Conservation (phyloP, 1,140 invertebrate genomes). For the Euura lappo region DNA sequence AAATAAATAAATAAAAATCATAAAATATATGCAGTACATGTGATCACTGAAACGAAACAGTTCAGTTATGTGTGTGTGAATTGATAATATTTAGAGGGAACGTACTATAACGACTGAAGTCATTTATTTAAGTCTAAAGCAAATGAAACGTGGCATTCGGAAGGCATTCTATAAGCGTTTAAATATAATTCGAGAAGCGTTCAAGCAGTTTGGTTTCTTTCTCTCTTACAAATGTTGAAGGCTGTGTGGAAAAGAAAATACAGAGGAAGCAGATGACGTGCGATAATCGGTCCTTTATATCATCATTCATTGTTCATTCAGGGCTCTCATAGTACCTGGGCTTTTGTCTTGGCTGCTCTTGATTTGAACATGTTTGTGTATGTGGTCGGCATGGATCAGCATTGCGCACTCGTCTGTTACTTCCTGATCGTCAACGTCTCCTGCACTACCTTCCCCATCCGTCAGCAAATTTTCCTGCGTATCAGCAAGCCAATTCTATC, state of each 20-base stretch:
- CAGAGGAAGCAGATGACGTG: conserved; percentile 14
- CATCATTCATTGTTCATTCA: conserved; percentile 20
- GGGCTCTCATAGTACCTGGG: conserved; percentile 39
- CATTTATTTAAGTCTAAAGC: neutral
- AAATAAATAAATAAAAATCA: neutral
- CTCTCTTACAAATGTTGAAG: neutral
- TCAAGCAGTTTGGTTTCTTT: neutral
- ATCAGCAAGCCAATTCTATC: conserved; percentile 35
- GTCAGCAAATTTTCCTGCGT: conserved; percentile 66
- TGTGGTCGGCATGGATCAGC: conserved; percentile 72
- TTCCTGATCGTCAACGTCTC: conserved; percentile 69
- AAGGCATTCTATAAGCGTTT: neutral
- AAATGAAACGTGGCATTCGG: neutral
- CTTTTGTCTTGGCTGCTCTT: conserved; percentile 52
- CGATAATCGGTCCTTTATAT: conserved; percentile 15
- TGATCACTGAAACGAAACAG: too few relatives aligned
- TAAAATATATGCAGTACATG: too few relatives aligned
- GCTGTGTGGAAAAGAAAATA: neutral
- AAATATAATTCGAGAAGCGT: neutral
- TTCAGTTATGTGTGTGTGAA: too few relatives aligned
- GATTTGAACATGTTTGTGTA: conserved; percentile 54
- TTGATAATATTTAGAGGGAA: too few relatives aligned
- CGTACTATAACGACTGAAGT: too few relatives aligned
- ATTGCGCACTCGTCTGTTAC: conserved; percentile 86
- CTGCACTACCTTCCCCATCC: conserved; percentile 66